Conservation (phyloP, 1,140 invertebrate genomes). For the Drosophila varians region DNA sequence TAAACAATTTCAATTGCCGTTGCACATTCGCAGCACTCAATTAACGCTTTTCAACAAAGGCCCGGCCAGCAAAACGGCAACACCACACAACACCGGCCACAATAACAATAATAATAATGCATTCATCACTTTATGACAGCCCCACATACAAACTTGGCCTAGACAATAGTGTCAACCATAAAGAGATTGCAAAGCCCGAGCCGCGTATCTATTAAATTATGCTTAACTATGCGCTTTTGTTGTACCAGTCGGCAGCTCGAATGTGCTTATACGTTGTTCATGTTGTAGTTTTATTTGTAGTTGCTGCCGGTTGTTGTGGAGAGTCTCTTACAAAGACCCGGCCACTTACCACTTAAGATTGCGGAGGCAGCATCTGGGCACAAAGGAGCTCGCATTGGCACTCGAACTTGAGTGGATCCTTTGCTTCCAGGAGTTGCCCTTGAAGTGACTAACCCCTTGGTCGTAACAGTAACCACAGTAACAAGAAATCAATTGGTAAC, state of each 20-base stretch:
- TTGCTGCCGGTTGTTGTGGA: slow-evolving; percentile 16
- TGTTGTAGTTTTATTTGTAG: slow-evolving; percentile 20
- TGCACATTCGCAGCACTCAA: slow-evolving; percentile 82
- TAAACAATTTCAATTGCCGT: slow-evolving; percentile 81
- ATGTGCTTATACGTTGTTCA: slow-evolving; percentile 11
- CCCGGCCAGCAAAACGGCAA: slow-evolving; percentile 22
- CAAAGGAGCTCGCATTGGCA: slow-evolving; percentile 22
- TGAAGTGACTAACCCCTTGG: background rate
- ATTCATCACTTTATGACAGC: slow-evolving; percentile 78
- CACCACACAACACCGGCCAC: slow-evolving; percentile 25
- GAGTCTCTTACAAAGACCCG: slow-evolving; percentile 52
- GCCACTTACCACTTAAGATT: slow-evolving; percentile 70
- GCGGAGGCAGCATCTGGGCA: slow-evolving; percentile 21
- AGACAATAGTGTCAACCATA: slow-evolving; percentile 81
- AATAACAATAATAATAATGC: slow-evolving; percentile 79
- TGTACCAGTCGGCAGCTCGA: slow-evolving; percentile 31
- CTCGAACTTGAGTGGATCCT: background rate
- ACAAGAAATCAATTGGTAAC: slow-evolving; percentile 21
- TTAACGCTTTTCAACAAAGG: slow-evolving; percentile 80
- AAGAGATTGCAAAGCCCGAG: slow-evolving; percentile 61
- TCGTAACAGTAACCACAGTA: background rate
- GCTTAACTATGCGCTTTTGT: slow-evolving; percentile 80
- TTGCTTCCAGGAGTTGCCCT: background rate
- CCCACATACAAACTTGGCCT: slow-evolving; percentile 73
- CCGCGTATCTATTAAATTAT: slow-evolving; percentile 80